These are phyloP conservation scores for Menidia beryllina DNA, from an alignment of 2,113 vertebrate genomes.

Conservation along the genomic window DNA sequence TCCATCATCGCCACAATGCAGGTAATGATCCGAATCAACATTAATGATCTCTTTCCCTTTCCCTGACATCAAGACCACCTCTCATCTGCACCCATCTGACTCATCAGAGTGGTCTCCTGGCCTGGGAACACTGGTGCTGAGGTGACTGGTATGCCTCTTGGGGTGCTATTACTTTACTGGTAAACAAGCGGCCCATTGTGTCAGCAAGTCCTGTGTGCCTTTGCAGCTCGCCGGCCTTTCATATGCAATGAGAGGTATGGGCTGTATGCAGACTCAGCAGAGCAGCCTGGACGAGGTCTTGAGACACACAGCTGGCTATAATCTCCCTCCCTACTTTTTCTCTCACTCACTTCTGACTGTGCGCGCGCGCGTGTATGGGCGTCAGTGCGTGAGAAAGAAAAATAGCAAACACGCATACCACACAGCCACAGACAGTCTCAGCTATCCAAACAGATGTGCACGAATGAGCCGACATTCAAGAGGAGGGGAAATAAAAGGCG, in stretches of 20 bases:
- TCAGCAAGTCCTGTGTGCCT: constrained; percentile 74
- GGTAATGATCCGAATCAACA: constrained; percentile 51
- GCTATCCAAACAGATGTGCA: constrained; percentile 68
- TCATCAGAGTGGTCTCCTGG: constrained; percentile 71
- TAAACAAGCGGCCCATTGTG: constrained; percentile 85
- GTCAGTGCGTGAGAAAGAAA: constrained; percentile 57
- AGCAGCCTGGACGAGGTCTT: constrained; percentile 68
- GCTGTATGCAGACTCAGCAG: constrained; percentile 85
- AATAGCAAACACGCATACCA: constrained; percentile 62
- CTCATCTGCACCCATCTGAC: neutral
- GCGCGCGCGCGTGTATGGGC: constrained; percentile 16
- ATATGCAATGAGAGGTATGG: constrained; percentile 80
- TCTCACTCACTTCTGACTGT: neutral
- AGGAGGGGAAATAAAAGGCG: neutral
- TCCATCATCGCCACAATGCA: constrained; percentile 42
- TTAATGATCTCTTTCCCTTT: constrained; percentile 58
- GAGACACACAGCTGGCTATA: constrained; percentile 71
- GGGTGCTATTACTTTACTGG: constrained; percentile 83
- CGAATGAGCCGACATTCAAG: constrained; percentile 19
- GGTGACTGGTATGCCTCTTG: constrained; percentile 81
- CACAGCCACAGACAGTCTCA: constrained; percentile 62
- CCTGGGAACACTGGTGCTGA: constrained; percentile 79
- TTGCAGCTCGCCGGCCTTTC: constrained; percentile 76
- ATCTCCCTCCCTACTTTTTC: constrained; percentile 40
- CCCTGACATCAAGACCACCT: constrained; percentile 44